These are phyloP conservation scores for Luperina testacea DNA, from an alignment of 2,888 invertebrate species.

Conservation along the genomic window DNA sequence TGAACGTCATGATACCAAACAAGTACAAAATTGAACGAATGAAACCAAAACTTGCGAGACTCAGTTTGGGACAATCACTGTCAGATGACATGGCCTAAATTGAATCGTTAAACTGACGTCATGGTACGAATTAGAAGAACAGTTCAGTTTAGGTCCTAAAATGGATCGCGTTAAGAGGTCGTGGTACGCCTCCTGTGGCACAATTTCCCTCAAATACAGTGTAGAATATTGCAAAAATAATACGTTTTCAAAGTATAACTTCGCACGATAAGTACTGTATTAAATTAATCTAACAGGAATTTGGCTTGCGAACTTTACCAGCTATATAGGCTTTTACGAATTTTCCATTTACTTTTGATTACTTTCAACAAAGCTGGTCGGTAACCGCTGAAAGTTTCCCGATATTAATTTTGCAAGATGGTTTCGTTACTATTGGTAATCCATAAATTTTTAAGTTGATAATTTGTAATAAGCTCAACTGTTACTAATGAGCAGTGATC, in stretches of 20 bases:
- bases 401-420: slow-evolving; percentile 35
- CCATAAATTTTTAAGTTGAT: background rate
- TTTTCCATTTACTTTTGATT: slow-evolving; percentile 41
- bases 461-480: background rate
- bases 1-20: no score
- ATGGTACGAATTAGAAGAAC: no score
- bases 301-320: slow-evolving; percentile 24
- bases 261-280: slow-evolving; percentile 16
- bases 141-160: no score
- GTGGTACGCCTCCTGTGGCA: background rate
- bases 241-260: slow-evolving; percentile 4
- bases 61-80: no score
- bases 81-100: no score
- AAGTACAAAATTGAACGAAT: no score
- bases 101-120: no score
- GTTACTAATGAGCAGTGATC: background rate
- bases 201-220: background rate
- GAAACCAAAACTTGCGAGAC: no score
- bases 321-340: slow-evolving; percentile 26
- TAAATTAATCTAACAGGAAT: slow-evolving; percentile 35
- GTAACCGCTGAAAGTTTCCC: slow-evolving; percentile 27
- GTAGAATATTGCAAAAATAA: slow-evolving; percentile 6
- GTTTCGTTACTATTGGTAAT: slow-evolving; percentile 2
- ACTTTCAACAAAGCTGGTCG: slow-evolving; percentile 38
- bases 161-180: no score